phyloP scores from a whole-genome alignment of 2,888 invertebrate species.

The Thymelicus sylvestris region DNA sequence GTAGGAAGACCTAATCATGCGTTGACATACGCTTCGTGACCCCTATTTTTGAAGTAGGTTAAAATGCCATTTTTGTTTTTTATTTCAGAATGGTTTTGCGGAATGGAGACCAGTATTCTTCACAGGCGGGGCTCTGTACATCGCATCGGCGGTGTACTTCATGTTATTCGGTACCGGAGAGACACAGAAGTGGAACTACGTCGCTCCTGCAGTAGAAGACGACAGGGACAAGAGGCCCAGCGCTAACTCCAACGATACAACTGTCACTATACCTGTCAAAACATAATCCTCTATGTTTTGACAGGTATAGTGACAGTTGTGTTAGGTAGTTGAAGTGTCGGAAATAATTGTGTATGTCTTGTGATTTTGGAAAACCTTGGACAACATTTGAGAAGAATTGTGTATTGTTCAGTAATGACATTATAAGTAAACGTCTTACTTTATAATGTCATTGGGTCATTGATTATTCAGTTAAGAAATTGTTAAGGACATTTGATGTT shows the following conservation, averaged over 20 bases:
- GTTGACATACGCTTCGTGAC: too few relatives aligned
- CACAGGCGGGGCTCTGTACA: slow-evolving; percentile 89
- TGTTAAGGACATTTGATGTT: too few relatives aligned
- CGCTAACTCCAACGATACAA: slow-evolving; percentile 60
- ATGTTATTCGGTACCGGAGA: slow-evolving; percentile 89
- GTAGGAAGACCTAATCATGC: too few relatives aligned
- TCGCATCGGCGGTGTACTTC: slow-evolving; percentile 88
- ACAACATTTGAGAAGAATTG: background rate
- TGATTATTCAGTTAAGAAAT: background rate
- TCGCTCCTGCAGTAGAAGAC: slow-evolving; percentile 59
- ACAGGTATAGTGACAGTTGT: too few relatives aligned
- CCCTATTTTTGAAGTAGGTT: too few relatives aligned
- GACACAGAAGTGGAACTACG: slow-evolving; percentile 89
- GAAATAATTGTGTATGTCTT: background rate
- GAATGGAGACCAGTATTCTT: slow-evolving; percentile 91
- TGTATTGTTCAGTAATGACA: background rate
- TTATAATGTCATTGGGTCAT: too few relatives aligned
- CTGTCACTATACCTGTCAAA: slow-evolving; percentile 69
- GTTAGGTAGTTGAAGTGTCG: too few relatives aligned
- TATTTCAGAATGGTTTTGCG: slow-evolving; percentile 88
- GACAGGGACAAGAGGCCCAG: slow-evolving; percentile 64
- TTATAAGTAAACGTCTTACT: too few relatives aligned
- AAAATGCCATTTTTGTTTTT: background rate
- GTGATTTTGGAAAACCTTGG: background rate
- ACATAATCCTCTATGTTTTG: too few relatives aligned